Evolutionary conservation across 2,113 vertebrate genomes (phyloP).

Genomic region (Anas platyrhynchos): DNA sequence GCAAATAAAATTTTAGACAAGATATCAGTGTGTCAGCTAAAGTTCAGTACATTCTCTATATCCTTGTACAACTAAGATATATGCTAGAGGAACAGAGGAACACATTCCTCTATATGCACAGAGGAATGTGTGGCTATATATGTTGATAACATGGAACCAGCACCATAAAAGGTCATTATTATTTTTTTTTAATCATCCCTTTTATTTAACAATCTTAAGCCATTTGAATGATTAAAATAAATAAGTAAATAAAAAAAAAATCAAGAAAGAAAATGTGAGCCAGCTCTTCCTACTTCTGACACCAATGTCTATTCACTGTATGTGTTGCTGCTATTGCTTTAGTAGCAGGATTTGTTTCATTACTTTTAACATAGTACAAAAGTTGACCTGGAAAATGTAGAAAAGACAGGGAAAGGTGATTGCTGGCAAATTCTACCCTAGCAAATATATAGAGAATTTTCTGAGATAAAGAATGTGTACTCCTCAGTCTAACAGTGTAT

Average conservation of each 20-base stretch:
- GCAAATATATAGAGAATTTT: not conserved
- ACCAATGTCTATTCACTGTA: not conserved
- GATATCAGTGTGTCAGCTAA: not conserved
- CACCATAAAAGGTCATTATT: not conserved
- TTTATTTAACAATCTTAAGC: not conserved
- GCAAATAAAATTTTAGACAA: not conserved
- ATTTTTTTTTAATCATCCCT: not conserved
- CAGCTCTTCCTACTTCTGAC: not conserved
- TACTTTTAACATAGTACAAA: not conserved
- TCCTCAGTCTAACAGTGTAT: not conserved
- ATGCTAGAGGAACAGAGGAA: too few relatives aligned
- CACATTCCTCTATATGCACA: too few relatives aligned
- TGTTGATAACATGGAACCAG: not conserved
- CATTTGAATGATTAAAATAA: not conserved
- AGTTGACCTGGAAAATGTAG: not conserved
- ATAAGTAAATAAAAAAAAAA: not conserved
- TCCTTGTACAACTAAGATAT: not conserved
- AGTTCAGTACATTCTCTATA: not conserved
- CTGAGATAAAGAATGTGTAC: not conserved
- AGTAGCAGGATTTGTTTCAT: not conserved
- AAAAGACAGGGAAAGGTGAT: not conserved
- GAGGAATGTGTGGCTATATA: not conserved
- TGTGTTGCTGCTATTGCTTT: not conserved
- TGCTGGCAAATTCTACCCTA: not conserved
- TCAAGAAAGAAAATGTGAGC: not conserved